Evolutionary conservation across 2,888 invertebrate genomes (phyloP), one percentile per base, ranked within the genome.

Genomic region (Melipona beecheii): DNA sequence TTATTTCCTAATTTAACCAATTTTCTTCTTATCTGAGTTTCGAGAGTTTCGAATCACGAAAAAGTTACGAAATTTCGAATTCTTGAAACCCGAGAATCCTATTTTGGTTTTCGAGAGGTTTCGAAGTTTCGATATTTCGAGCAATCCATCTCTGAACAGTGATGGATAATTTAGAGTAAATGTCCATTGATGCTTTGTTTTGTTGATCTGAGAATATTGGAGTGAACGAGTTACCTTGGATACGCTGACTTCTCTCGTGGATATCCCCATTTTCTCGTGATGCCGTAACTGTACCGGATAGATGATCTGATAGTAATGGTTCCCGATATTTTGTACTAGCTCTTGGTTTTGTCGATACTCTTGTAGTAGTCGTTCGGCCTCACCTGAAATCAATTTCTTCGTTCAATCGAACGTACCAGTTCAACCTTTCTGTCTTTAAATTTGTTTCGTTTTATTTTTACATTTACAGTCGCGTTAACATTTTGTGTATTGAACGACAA

Each of bases 251-350:
- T 98, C 98, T 95, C 98, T 96, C 91, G 98, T 98, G 92, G 98
- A 98, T 95, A 98, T 98, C 95, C 98, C 98, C 97, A 98, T 97
- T 96, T 98, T 98, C 95, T 98, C 98, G 96, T 98, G 98, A 95
- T 98, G 98, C 87, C 98, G 97, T 95, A 98, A 96, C 96, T 98
- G 98, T 91, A 98, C 98, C 90, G 98, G 98, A 95, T 98, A 98
- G 93, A 98, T 98, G 95, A 98, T 98, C 95, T 98, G 98, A 95
- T 98, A 98, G 95, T 97, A 98, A 95, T 98, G 97, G 87, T 97
- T 97, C 91, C 98, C 98, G 95, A 98, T 98, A 95, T 98, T 98
- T 91, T 97, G 97, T 91, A 98, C 97, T 96, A 98, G 95, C 95
- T 98, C 98, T 95, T 98, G 98, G 95, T 98, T 98, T 95, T 98